Conservation (phyloP, 2,113 vertebrate genomes). For the Lipophrys pholis region DNA sequence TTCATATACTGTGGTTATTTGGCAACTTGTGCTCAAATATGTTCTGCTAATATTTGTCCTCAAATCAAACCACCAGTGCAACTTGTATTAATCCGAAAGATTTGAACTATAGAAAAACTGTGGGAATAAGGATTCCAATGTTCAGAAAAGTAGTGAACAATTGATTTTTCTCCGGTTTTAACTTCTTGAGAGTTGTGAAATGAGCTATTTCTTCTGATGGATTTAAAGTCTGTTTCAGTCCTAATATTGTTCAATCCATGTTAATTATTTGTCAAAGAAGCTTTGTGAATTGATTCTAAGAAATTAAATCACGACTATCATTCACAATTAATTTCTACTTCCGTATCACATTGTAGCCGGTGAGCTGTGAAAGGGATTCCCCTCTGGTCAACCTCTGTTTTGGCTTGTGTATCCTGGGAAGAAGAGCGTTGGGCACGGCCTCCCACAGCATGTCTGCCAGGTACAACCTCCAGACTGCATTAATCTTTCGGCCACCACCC, state of each 20-base stretch:
- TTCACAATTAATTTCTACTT: no score
- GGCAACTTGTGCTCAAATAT: no score
- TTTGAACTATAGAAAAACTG: no score
- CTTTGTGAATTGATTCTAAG: not conserved
- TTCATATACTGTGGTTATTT: no score
- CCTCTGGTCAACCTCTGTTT: conserved; percentile 90
- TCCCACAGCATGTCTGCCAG: conserved; percentile 95
- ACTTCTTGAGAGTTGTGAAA: not conserved
- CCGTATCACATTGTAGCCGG: conserved; percentile 79
- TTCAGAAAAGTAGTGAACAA: not conserved
- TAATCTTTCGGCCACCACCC: not conserved
- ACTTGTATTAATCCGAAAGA: no score
- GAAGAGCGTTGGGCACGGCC: conserved; percentile 90
- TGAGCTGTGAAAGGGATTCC: conserved; percentile 89
- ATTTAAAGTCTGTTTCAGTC: not conserved
- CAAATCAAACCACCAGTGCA: no score
- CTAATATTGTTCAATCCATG: not conserved
- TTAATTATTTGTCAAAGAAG: no score
- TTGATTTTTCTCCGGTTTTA: not conserved
- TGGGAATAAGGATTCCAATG: not conserved
- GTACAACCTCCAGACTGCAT: conserved; percentile 64
- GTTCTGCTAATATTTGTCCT: no score
- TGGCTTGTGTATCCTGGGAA: conserved; percentile 90
- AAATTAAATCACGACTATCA: no score
- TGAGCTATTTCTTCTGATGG: not conserved